A percentile compares a stretch with the other conserved stretches of the same genome.
phyloP scores from a whole-genome alignment of 92 coral and sea anemone species.

The Parazoanthus atlanticus region DNA sequence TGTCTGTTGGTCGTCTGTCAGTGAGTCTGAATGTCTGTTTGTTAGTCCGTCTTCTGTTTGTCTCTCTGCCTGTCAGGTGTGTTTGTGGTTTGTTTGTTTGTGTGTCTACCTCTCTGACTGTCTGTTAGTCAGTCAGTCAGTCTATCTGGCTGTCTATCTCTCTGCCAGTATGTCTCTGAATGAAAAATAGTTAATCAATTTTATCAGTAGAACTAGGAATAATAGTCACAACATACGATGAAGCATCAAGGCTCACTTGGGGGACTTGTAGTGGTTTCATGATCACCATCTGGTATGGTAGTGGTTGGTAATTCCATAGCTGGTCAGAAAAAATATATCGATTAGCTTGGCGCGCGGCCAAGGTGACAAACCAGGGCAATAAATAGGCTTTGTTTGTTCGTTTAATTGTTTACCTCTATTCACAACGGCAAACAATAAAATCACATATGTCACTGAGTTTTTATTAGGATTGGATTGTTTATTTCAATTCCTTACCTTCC shows the following conservation, averaged over 20 bases:
- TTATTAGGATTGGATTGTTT: too few relatives aligned
- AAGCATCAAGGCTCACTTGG: slow-evolving; percentile 11
- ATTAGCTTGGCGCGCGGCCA: background rate
- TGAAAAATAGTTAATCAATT: too few relatives aligned
- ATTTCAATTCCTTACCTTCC: slow-evolving; percentile 7
- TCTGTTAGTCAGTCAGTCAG: too few relatives aligned
- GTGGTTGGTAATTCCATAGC: slow-evolving; percentile 14
- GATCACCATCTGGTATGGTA: background rate
- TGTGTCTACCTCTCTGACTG: background rate
- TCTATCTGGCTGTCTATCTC: background rate
- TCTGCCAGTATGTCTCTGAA: background rate
- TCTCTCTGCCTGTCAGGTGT: too few relatives aligned
- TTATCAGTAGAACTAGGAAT: background rate
- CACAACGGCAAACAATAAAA: too few relatives aligned
- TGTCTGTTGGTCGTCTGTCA: background rate
- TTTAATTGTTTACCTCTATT: background rate
- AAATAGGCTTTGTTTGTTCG: too few relatives aligned
- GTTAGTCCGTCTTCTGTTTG: too few relatives aligned
- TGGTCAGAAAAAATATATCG: background rate
- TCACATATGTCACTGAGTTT: too few relatives aligned
- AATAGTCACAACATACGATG: background rate
- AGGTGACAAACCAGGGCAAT: background rate
- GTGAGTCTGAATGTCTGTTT: too few relatives aligned
- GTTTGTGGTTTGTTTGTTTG: background rate
- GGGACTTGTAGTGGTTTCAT: background rate